phyloP scores from a whole-genome alignment of 2,888 invertebrate species.

The Spodoptera littoralis region DNA sequence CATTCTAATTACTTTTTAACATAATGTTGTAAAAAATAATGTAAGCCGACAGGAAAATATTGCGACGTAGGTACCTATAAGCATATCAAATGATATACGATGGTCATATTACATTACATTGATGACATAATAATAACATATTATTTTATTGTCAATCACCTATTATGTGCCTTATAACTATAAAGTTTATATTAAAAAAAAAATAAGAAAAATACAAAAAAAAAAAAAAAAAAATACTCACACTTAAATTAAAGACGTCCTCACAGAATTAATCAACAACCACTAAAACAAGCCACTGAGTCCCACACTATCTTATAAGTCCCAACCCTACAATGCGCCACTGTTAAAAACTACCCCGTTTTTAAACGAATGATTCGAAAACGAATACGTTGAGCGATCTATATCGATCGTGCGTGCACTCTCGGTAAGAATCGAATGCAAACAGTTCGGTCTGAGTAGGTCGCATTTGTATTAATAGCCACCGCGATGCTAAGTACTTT shows the following conservation, averaged over 20 bases:
- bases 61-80: too few relatives aligned
- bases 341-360: conserved; percentile 38
- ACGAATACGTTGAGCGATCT: conserved; percentile 46
- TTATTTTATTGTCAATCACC: too few relatives aligned
- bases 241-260: conserved; percentile 55
- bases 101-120: too few relatives aligned
- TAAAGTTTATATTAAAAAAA: background rate
- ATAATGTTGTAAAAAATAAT: too few relatives aligned
- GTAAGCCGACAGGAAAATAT: too few relatives aligned
- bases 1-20: too few relatives aligned
- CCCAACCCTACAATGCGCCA: conserved; percentile 55
- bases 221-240: conserved; percentile 46
- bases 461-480: conserved; percentile 81
- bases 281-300: conserved; percentile 62
- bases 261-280: conserved; percentile 55
- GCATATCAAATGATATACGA: too few relatives aligned
- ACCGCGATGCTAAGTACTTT: conserved; percentile 60
- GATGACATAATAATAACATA: too few relatives aligned
- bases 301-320: conserved; percentile 36
- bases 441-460: conserved; percentile 68
- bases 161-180: too few relatives aligned
- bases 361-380: conserved; percentile 29
- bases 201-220: background rate
- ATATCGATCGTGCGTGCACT: conserved; percentile 67
- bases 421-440: conserved; percentile 68